Evolutionary conservation across 2,888 invertebrate genomes (phyloP).

Genomic region (Bembecia ichneumoniformis): DNA sequence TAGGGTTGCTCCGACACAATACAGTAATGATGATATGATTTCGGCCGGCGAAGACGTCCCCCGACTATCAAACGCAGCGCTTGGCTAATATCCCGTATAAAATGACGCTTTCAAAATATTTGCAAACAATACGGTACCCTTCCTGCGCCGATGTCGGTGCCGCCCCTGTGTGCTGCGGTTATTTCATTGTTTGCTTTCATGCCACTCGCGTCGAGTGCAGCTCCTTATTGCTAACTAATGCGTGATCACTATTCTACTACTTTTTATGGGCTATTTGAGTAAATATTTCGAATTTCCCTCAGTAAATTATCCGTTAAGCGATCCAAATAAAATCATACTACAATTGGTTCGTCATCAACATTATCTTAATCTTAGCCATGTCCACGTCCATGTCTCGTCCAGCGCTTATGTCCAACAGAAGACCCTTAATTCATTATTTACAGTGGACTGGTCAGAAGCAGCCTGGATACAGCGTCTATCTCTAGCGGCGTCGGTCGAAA

Average conservation of each 20-base stretch:
- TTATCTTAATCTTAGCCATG: too few relatives aligned
- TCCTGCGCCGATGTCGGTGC: constrained; percentile 37
- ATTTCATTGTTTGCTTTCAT: too few relatives aligned
- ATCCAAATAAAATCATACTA: too few relatives aligned
- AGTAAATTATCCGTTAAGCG: too few relatives aligned
- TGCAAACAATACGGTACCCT: constrained; percentile 66
- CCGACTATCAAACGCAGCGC: constrained; percentile 61
- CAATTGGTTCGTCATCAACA: too few relatives aligned
- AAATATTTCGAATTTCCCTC: too few relatives aligned
- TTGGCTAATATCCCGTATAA: constrained; percentile 65
- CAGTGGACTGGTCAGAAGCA: too few relatives aligned
- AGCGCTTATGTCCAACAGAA: too few relatives aligned
- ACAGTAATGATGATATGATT: constrained; percentile 62
- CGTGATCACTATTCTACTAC: constrained; percentile 3
- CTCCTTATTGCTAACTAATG: constrained; percentile 26
- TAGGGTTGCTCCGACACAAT: constrained; percentile 32
- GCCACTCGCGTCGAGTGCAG: constrained; percentile 42
- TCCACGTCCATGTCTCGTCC: too few relatives aligned
- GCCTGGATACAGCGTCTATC: too few relatives aligned
- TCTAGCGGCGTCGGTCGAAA: too few relatives aligned
- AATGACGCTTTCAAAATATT: constrained; percentile 71
- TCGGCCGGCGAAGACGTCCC: constrained; percentile 52
- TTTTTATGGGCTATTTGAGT: neutral
- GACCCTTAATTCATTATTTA: too few relatives aligned
- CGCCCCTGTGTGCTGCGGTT: constrained; percentile 22